These are phyloP conservation scores for Chloropsis cyanopogon DNA, from an alignment of 2,113 vertebrate genomes.

Conservation along the genomic window DNA sequence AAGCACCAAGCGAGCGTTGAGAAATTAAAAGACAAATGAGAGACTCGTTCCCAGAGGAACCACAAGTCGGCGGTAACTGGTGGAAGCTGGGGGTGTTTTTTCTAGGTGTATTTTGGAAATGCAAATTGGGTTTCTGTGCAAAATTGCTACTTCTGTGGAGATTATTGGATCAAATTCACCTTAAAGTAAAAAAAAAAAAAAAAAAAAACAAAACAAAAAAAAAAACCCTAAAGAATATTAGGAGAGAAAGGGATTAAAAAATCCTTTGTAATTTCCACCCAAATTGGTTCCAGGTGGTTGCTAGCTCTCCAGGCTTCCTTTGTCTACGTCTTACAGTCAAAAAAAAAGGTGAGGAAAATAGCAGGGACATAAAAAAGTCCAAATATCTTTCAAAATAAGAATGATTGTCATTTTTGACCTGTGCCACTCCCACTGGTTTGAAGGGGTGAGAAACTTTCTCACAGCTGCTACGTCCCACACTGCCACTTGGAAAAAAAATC, in stretches of 20 bases:
- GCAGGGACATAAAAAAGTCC: not conserved
- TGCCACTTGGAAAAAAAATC: not conserved
- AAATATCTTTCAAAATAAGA: not conserved
- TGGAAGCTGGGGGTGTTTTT: not conserved
- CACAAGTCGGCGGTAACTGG: rapidly evolving
- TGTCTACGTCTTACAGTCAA: not conserved
- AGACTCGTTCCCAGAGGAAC: not conserved
- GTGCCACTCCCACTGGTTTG: not conserved
- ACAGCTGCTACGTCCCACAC: rapidly evolving
- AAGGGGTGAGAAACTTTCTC: not conserved
- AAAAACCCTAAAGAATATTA: not conserved
- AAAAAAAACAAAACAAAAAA: not conserved
- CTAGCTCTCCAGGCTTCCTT: not conserved
- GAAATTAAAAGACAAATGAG: not conserved
- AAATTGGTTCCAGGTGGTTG: not conserved
- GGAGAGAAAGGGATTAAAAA: not conserved
- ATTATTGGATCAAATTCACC: not conserved
- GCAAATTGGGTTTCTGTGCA: not conserved
- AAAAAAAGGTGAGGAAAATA: not conserved
- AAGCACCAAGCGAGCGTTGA: not conserved
- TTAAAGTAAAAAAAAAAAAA: not conserved
- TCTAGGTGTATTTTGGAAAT: not conserved
- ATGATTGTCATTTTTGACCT: not conserved
- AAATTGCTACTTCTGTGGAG: not conserved
- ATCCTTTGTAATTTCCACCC: not conserved